A percentile compares a stretch with the other conserved stretches of the same genome.
Evolutionary conservation across 2,888 invertebrate species (phyloP).

Genomic region (Drosophila austrosaltans): DNA sequence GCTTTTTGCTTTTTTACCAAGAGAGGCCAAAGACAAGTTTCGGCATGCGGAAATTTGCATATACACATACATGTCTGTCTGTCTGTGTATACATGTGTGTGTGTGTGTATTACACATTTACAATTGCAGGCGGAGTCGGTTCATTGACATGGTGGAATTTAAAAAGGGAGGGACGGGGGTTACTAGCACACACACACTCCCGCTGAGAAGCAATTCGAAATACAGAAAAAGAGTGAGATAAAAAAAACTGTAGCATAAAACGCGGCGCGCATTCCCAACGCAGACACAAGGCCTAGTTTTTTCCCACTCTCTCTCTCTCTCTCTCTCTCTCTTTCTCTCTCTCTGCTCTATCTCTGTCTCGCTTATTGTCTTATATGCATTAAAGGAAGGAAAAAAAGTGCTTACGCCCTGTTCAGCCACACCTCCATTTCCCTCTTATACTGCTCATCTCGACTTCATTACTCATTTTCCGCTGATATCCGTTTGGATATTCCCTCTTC

Average conservation of each 20-base stretch:
- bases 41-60: conserved; percentile 67
- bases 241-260: conserved; percentile 57
- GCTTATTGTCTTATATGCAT: conserved; percentile 58
- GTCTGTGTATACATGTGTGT: conserved; percentile 22
- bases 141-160: conserved; percentile 73
- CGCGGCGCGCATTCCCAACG: conserved; percentile 45
- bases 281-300: conserved; percentile 34
- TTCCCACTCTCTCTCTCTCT: neutral
- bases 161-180: conserved; percentile 31
- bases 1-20: conserved; percentile 19
- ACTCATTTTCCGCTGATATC: conserved; percentile 77
- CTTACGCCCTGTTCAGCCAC: conserved; percentile 7
- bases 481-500: conserved; percentile 39
- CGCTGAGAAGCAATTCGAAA: conserved; percentile 23
- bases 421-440: neutral
- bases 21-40: conserved; percentile 69
- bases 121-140: conserved; percentile 43
- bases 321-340: neutral
- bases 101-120: conserved; percentile 31
- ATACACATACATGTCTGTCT: conserved; percentile 19
- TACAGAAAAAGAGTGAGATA: conserved; percentile 15
- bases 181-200: neutral
- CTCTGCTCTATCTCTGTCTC: conserved; percentile 11
- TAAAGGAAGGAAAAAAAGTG: conserved; percentile 32
- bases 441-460: conserved; percentile 66